Conservation (phyloP, 1,140 invertebrate species). For the Drosophila pandora region DNA sequence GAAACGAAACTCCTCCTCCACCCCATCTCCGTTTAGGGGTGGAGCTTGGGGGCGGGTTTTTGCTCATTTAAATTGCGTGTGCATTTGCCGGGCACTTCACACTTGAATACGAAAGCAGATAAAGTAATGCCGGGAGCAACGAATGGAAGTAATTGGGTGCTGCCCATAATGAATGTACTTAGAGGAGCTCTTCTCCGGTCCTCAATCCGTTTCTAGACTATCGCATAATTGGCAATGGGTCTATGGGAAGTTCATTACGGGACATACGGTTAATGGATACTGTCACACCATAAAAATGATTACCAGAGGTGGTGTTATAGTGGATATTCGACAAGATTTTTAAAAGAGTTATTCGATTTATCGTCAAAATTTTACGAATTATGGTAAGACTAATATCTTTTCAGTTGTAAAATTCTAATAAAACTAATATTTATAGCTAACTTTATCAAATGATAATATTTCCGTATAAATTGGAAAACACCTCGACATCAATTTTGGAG, state of each 20-base stretch:
- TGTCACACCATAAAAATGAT: slow-evolving; percentile 28
- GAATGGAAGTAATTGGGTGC: slow-evolving; percentile 78
- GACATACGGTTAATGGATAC: slow-evolving; percentile 36
- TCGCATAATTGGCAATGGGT: slow-evolving; percentile 46
- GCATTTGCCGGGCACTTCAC: slow-evolving; percentile 77
- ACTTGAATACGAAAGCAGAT: slow-evolving; percentile 81
- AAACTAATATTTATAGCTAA: not conserved
- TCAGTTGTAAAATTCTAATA: not conserved
- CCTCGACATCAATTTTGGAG: slow-evolving; percentile 13
- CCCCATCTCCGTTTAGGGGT: slow-evolving; percentile 8
- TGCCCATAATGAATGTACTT: slow-evolving; percentile 61
- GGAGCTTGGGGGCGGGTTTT: slow-evolving; percentile 24
- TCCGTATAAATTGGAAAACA: no score
- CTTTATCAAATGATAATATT: no score
- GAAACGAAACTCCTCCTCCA: not conserved
- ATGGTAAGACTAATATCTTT: no score
- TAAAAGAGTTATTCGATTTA: no score
- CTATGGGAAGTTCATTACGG: slow-evolving; percentile 27
- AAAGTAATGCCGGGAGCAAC: slow-evolving; percentile 70
- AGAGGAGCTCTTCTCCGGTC: slow-evolving; percentile 11
- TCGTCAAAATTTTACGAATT: no score
- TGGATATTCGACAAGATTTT: not conserved
- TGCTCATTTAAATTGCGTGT: slow-evolving; percentile 81
- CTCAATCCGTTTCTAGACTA: slow-evolving; percentile 38
- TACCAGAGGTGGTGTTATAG: not conserved